These are phyloP conservation scores for Melinopterus prodromus DNA, from an alignment of 2,888 invertebrate genomes.

Conservation along the genomic window DNA sequence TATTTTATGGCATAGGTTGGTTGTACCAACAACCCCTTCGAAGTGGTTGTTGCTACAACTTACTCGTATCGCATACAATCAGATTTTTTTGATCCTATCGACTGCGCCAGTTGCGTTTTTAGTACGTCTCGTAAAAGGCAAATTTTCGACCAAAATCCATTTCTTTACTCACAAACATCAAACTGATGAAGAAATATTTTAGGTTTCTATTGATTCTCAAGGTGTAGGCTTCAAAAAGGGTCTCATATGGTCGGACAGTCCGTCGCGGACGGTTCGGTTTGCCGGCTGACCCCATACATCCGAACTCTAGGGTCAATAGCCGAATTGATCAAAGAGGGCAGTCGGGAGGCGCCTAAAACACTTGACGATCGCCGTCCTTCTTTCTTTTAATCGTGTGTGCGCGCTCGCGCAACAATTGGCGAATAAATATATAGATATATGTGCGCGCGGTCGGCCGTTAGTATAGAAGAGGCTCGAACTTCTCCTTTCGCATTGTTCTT, in stretches of 20 bases:
- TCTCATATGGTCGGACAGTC: conserved; percentile 13
- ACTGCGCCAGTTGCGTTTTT: too few relatives aligned
- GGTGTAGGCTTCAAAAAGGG: conserved; percentile 39
- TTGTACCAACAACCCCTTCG: too few relatives aligned
- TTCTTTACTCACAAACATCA: neutral
- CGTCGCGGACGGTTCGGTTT: neutral
- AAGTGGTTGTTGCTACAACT: too few relatives aligned
- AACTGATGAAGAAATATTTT: neutral
- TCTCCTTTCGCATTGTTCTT: neutral
- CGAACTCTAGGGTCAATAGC: conserved; percentile 43
- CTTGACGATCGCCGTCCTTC: conserved; percentile 34
- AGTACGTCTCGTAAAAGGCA: too few relatives aligned
- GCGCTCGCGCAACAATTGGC: conserved; percentile 37
- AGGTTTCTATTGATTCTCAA: neutral
- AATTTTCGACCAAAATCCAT: neutral
- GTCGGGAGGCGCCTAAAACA: conserved; percentile 46
- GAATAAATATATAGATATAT: conserved; percentile 38
- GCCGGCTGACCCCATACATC: conserved; percentile 19
- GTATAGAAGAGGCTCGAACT: neutral
- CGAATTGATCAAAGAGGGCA: conserved; percentile 45
- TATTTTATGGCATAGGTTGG: too few relatives aligned
- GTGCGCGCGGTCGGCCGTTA: neutral
- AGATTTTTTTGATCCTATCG: too few relatives aligned
- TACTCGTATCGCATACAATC: too few relatives aligned
- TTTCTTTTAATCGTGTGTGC: conserved; percentile 24